Evolutionary conservation across 1,140 invertebrate genomes (phyloP), one percentile per base, ranked within the genome.

Genomic region (Acromyrmex echinatior): DNA sequence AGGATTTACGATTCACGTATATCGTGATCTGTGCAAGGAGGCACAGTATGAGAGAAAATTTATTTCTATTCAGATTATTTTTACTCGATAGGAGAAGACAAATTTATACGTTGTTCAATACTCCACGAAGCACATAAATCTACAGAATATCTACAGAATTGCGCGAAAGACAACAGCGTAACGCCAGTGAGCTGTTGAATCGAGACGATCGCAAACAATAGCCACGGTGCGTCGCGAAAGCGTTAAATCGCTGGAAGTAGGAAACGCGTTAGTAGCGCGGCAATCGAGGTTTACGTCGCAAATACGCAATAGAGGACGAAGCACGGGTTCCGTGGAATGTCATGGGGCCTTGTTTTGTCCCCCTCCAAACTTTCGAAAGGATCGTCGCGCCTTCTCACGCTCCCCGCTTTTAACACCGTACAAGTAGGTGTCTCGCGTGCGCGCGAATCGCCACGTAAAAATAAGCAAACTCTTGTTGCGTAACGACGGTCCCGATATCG

Each of bases 381-480:
- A 62, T 51, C n/a, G 49, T 51, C 49, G 49, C 14, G 49, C 39
- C 76, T 77, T 31, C 62, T 70, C 70, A 65, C 21, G 10, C 49
- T 45, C 16, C 31, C 45, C 68, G 70, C 56, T 62, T n/a, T 81
- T 71, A 60, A 28, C 21, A 45, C 39, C 66, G 39, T 21, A 45
- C 68, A 84, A 76, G 80, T 84, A 74, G 70, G 80, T 68, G 80
- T 84, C 12, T 18, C 63, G 49, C 25, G 51, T 28, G 39, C 18
- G 80, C 53, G 80, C 68, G 56, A 74, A 81, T 70, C 49, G 49
- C 51, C 79, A n/a, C 78, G 79, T 81, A 81, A 81, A 84, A 84
- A 84, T 76, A 35, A 45, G 80, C 60, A 76, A 74, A 84, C 70
- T 74, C 70, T 49, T 28, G 10, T 86, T 86, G 49, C 84, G 76